Evolutionary conservation across 2,113 vertebrate species (phyloP).

Genomic region (Erinaceus europaeus): DNA sequence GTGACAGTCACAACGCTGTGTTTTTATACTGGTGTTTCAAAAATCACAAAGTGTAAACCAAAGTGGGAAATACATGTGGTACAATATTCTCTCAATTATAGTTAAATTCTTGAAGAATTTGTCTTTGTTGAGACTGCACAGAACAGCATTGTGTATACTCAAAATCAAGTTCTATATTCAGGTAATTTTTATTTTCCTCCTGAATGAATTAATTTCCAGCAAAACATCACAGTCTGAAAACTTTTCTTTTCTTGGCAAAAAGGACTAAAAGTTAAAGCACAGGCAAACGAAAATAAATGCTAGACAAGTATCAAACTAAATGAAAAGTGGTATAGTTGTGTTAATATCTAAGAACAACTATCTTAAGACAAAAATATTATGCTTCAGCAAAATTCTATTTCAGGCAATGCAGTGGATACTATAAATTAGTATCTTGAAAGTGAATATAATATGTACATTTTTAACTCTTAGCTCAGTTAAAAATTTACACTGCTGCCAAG

Average conservation of each 20-base stretch:
- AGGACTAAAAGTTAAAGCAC: background rate
- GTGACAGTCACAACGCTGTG: background rate
- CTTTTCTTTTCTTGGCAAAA: background rate
- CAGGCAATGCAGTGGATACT: background rate
- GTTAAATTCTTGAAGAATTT: background rate
- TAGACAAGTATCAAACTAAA: background rate
- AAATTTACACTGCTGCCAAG: background rate
- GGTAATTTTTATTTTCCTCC: background rate
- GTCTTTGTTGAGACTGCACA: background rate
- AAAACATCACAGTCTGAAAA: background rate
- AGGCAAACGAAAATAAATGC: background rate
- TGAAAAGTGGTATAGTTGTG: background rate
- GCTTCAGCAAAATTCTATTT: background rate
- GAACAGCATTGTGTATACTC: background rate
- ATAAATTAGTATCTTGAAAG: background rate
- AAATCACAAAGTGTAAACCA: conserved; percentile 1
- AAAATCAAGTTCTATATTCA: background rate
- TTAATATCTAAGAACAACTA: background rate
- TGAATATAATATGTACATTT: too few relatives aligned
- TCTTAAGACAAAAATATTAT: background rate
- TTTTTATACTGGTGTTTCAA: background rate
- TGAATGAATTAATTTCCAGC: background rate
- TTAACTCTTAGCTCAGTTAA: background rate
- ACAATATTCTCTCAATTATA: background rate
- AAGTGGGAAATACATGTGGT: background rate